Base-by-base conservation (phyloP, 2,113 vertebrate genomes). In the Calcarius ornatus region DNA sequence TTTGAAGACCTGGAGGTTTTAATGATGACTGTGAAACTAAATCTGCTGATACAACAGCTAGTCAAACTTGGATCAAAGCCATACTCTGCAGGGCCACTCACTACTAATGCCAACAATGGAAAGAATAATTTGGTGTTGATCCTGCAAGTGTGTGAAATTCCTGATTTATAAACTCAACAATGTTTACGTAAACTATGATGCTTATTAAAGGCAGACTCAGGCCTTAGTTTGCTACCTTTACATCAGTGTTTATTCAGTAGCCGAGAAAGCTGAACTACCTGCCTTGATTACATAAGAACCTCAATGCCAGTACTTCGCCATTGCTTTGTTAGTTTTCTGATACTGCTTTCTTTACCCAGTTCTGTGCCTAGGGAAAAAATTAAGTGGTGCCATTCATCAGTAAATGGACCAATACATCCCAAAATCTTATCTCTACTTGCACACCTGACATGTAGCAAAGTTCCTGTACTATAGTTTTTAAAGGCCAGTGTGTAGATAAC, bases 361-460 rank as follows among this genome's bases (percentile, higher is more conserved):
- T 81, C 92, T 76, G 45, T 28, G 27, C 37, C 57, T 69, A 61
- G 21, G 42, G 54, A 91, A 91, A 94, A 95, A 91, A 35, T 88
- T 81, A 87, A 91, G 92, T 63, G 60, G 38, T 66, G 56, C 56
- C 71, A 92, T 96, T 95, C 86, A 87, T 91, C 85, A 93, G 63
- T 30, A 94, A 90, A 92, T 40, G 61, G 60, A 95, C 40, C 51
- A 63, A 69, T 71, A 61, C 63, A 53, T 91, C 84, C 77, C 75
- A 89, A 91, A 94, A 95, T 91, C 87, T 95, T 92, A 96, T 92
- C 91, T 95, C 73, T 48, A 61, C 81, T 72, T 91, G 87, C 70
- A 95, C 81, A 95, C 84, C 93, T 91, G 93, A 91, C 93, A 91
- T 50, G 68, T 5, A 95, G 70, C 45, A 66, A 97, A 92, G 89